Evolutionary conservation across 2,113 vertebrate genomes (phyloP), one percentile per base, ranked within the genome.

Genomic region (Platanista minor): DNA sequence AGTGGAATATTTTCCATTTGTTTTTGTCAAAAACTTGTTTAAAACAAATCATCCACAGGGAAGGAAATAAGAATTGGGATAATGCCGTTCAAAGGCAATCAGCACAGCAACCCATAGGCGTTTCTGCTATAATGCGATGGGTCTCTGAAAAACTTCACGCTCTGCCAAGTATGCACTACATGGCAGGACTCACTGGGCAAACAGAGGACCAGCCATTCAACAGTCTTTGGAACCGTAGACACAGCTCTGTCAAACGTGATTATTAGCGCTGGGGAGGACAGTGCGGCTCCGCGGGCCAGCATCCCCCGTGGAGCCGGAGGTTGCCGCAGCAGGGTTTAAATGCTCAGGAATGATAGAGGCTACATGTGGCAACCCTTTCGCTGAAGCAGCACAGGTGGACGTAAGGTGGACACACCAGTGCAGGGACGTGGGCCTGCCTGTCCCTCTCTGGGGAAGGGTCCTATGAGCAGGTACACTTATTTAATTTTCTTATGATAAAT

Each of bases 1-100:
- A 86, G 31, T 72, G n/a, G 43, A 91, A 69, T 94, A 75, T 87
- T 97, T 95, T 93, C 78, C 87, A 87, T 74, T 64, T 94, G 21
- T 94, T 25, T 36, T 71, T 87, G 52, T 64, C 54, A 91, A 87
- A 95, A 90, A 66, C 27, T 41, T 23, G 15, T 87, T 66, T 69
- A n/a, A 95, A 95, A 49, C 7, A 74, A 90, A 78, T 83, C 31
- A 87, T 78, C 43, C 59, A 62, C 5, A 83, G 23, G 29, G 83
- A 86, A 86, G 33, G 23, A 86, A 94, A 66, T 43, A 9, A 62
- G 86, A 86, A 69, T n/a, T 52, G 13, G 33, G 27, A 46, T 86
- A 77, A 62, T 67, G 14, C n/a, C 43, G 25, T 83, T 91, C 43
- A 67, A 85, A 93, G 72, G 54, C 18, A 61, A 33, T 66, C 8